A percentile compares a stretch with the other conserved stretches of the same genome.
phyloP scores from a whole-genome alignment of 2,888 invertebrate species.

The Notocelia uddmanniana region DNA sequence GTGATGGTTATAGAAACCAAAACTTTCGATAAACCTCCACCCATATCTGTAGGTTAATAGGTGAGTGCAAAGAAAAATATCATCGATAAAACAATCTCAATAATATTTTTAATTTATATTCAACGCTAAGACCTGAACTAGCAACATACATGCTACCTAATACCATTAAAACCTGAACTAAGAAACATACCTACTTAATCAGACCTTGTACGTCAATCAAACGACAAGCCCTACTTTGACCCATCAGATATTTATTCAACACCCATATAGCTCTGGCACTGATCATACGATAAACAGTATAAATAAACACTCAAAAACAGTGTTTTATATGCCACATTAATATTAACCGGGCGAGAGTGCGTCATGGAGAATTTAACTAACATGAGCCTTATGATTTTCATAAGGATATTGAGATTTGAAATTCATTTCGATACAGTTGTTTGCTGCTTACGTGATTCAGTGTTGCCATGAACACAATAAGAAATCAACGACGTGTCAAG shows the following conservation, averaged over 20 bases:
- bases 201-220: constrained; percentile 8
- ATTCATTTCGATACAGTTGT: neutral
- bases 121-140: too few species aligned
- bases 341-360: constrained; percentile 76
- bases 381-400: constrained; percentile 69
- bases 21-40: too few species aligned
- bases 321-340: constrained; percentile 82
- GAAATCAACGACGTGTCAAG: neutral
- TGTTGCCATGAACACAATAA: constrained; percentile 1
- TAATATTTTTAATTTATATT: too few species aligned
- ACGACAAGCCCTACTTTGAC: constrained; percentile 22
- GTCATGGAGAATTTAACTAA: constrained; percentile 73
- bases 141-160: too few species aligned
- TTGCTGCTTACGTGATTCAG: neutral
- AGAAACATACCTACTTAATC: neutral
- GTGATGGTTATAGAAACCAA: too few species aligned
- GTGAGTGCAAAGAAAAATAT: too few species aligned
- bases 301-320: constrained; percentile 44
- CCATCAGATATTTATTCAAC: constrained; percentile 50
- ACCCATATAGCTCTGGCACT: constrained; percentile 49
- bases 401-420: constrained; percentile 61
- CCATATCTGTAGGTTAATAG: too few species aligned
- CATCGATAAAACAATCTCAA: too few species aligned
- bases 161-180: too few species aligned
- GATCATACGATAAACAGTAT: constrained; percentile 29